Conservation (phyloP, 2,888 invertebrate genomes). For the Stegophylla sp. region DNA sequence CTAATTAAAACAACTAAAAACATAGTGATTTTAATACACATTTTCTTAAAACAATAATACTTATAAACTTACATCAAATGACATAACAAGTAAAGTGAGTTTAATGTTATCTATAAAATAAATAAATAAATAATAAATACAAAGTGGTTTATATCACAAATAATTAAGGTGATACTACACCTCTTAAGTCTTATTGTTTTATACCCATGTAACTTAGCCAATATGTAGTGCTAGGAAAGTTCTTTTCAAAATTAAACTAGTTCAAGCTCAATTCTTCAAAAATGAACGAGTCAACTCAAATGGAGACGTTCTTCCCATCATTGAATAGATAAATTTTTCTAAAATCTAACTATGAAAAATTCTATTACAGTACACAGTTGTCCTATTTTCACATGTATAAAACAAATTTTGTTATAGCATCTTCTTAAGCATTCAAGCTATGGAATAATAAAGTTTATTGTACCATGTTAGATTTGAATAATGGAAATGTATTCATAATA, state of each 20-base stretch:
- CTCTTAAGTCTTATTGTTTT: no score
- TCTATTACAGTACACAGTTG: no score
- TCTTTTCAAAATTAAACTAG: no score
- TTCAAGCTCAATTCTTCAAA: no score
- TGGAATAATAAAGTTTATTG: neutral
- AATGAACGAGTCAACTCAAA: no score
- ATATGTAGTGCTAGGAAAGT: no score
- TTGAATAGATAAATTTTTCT: no score
- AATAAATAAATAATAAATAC: conserved; percentile 35
- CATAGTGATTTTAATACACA: neutral
- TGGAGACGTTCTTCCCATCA: no score
- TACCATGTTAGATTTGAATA: neutral
- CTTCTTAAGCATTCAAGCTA: neutral
- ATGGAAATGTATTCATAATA: conserved; percentile 14
- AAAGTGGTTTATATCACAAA: conserved; percentile 30
- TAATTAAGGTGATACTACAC: neutral
- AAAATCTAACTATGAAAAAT: no score
- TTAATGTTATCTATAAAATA: conserved; percentile 6
- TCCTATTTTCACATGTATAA: no score
- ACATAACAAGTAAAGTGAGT: neutral
- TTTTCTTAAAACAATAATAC: neutral
- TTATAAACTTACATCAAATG: neutral
- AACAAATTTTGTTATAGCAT: no score
- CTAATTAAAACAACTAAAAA: conserved; percentile 6
- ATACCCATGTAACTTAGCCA: no score